Conservation (phyloP, 1,140 invertebrate species). For the Uloborus diversus region DNA sequence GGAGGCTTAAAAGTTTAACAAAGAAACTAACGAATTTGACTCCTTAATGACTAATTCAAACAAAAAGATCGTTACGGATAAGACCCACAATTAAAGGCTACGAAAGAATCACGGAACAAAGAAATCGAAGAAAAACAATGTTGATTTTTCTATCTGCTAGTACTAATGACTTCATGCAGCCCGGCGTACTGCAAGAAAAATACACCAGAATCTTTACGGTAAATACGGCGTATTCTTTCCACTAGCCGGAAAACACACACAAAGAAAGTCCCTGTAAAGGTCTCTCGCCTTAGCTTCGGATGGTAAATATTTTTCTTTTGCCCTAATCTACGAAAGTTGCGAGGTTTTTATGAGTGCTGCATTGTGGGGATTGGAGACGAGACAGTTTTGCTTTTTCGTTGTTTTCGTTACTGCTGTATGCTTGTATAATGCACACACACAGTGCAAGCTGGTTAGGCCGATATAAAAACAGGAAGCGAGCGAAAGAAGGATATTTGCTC, state of each 20-base stretch:
- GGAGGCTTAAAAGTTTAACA: too few species aligned
- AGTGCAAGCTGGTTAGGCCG: too few species aligned
- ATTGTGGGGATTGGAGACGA: not conserved
- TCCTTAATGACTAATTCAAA: slow-evolving; percentile 50
- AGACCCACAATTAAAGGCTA: slow-evolving; percentile 10
- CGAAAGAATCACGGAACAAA: not conserved
- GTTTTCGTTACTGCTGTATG: not conserved
- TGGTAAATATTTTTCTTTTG: slow-evolving; percentile 46
- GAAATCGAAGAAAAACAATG: slow-evolving; percentile 40
- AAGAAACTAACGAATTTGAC: slow-evolving; percentile 50
- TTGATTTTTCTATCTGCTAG: slow-evolving; percentile 44
- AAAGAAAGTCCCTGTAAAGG: not conserved
- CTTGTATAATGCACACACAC: too few species aligned
- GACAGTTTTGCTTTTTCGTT: not conserved
- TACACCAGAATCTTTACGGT: slow-evolving; percentile 31
- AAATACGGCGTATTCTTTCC: slow-evolving; percentile 14
- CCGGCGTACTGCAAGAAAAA: slow-evolving; percentile 6
- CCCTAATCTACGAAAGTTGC: slow-evolving; percentile 10
- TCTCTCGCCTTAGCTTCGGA: not conserved
- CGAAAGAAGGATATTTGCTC: not conserved
- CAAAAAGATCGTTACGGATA: slow-evolving; percentile 16
- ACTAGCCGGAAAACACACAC: not conserved
- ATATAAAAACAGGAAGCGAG: not conserved
- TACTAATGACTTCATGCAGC: slow-evolving; percentile 51
- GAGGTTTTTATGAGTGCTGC: slow-evolving; percentile 6